Evolutionary conservation across 2,797 vertebrate species (phyloP).

Genomic region (Australoheros facetus): DNA sequence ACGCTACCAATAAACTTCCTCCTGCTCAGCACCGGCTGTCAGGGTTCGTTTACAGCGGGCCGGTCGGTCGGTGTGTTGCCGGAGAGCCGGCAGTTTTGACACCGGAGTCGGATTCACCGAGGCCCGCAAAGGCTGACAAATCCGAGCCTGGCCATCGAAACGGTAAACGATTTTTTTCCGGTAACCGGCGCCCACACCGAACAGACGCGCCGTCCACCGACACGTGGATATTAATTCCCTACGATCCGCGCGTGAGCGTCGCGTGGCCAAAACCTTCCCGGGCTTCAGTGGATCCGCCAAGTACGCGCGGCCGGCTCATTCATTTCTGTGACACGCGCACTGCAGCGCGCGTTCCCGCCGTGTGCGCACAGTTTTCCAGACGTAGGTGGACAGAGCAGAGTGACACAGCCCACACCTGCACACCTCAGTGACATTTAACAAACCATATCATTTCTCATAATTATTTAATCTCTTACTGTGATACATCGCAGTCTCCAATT

Average conservation of each 20-base stretch:
- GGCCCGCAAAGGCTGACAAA: constrained; percentile 12
- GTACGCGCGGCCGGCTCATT: background rate
- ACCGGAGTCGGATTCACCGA: background rate
- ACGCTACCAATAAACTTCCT: background rate
- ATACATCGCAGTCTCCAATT: background rate
- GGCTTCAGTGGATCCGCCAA: background rate
- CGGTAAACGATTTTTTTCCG: constrained; percentile 46
- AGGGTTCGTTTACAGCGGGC: fast-evolving
- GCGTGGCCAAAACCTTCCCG: background rate
- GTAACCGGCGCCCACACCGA: background rate
- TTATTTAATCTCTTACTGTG: background rate
- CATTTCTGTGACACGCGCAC: background rate
- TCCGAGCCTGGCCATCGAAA: constrained; percentile 44
- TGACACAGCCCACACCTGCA: background rate
- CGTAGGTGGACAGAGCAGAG: fast-evolving
- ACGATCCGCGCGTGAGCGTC: background rate
- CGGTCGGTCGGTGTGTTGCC: fast-evolving
- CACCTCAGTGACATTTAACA: background rate
- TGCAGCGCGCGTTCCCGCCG: constrained; percentile 32
- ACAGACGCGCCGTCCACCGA: fast-evolving
- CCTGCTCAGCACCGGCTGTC: fast-evolving
- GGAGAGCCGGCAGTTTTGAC: background rate
- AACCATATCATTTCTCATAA: background rate
- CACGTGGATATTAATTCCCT: constrained; percentile 45
- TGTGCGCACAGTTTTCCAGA: background rate